These are phyloP conservation scores for Diorhabda sublineata DNA, from an alignment of 1,140 invertebrate species.

Conservation along the genomic window DNA sequence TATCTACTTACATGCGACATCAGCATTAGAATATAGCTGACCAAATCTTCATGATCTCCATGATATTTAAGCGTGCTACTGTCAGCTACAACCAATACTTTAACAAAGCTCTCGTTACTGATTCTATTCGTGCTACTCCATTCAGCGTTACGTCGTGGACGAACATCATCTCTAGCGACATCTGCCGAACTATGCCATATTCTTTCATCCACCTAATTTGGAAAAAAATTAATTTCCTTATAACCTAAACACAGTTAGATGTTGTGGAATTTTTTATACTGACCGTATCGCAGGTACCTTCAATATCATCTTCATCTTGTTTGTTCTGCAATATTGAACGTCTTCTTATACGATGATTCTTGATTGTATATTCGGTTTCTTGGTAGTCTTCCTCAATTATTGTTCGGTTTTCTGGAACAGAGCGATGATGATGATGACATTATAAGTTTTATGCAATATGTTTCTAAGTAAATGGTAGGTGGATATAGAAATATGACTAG, in stretches of 20 bases:
- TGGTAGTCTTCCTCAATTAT: constrained; percentile 33
- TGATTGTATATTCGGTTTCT: constrained; percentile 19
- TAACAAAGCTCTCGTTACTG: constrained; percentile 61
- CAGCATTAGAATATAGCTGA: constrained; percentile 71
- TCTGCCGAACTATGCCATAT: neutral
- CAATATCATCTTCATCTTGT: constrained; percentile 10
- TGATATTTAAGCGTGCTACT: constrained; percentile 74
- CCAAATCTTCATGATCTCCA: constrained; percentile 49
- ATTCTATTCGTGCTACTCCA: constrained; percentile 32
- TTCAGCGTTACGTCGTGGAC: constrained; percentile 25
- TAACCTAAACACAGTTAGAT: too few species aligned
- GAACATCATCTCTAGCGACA: constrained; percentile 14
- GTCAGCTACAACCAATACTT: constrained; percentile 78
- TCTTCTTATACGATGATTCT: constrained; percentile 28
- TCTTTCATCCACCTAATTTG: neutral
- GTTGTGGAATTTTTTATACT: neutral
- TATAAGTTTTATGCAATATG: too few species aligned
- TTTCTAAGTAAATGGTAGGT: too few species aligned
- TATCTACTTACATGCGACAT: constrained; percentile 67
- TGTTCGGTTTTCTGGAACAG: constrained; percentile 23
- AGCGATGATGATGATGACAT: too few species aligned
- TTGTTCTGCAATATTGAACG: constrained; percentile 19
- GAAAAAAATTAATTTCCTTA: neutral
- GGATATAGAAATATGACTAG: too few species aligned
- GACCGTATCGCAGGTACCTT: constrained; percentile 21